Percentiles rank a stretch among this genome's conserved stretches.
Conservation (phyloP, 2,888 invertebrate species). For the Ypsolopha scabrella region DNA sequence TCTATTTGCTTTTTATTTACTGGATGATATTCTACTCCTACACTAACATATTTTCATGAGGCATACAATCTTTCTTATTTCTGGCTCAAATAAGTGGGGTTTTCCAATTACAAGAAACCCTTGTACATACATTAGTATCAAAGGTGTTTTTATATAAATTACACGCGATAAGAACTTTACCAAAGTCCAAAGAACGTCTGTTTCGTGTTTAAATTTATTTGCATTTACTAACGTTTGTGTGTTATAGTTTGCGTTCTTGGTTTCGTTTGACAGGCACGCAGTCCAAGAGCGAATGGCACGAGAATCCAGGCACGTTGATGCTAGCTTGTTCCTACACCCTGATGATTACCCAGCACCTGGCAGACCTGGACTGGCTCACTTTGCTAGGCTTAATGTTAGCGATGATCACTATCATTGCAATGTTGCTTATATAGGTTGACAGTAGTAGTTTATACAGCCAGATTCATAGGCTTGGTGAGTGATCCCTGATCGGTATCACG, state of each 20-base stretch:
- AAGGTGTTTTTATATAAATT: too few relatives aligned
- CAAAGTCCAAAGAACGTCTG: too few relatives aligned
- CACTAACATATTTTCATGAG: too few relatives aligned
- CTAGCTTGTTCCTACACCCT: conserved; percentile 83
- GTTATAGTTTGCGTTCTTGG: conserved; percentile 10
- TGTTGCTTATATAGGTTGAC: conserved; percentile 68
- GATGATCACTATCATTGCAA: conserved; percentile 78
- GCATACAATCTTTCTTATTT: conserved; percentile 8
- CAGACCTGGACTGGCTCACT: conserved; percentile 80
- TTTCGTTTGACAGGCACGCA: conserved; percentile 47
- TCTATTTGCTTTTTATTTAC: too few relatives aligned
- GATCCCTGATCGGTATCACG: too few relatives aligned
- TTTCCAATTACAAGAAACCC: background rate
- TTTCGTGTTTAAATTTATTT: background rate
- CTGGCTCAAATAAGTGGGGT: conserved; percentile 11
- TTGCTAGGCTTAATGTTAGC: conserved; percentile 81
- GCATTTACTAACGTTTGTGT: conserved; percentile 10
- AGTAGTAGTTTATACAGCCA: too few relatives aligned
- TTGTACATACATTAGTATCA: too few relatives aligned
- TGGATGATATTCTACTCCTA: too few relatives aligned
- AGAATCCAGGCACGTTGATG: conserved; percentile 74
- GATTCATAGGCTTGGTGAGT: too few relatives aligned
- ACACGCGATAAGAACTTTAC: too few relatives aligned
- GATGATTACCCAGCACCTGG: conserved; percentile 78
- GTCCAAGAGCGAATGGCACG: conserved; percentile 70